Evolutionary conservation across 2,113 vertebrate genomes (phyloP).

Genomic region (Phainopepla nitens): DNA sequence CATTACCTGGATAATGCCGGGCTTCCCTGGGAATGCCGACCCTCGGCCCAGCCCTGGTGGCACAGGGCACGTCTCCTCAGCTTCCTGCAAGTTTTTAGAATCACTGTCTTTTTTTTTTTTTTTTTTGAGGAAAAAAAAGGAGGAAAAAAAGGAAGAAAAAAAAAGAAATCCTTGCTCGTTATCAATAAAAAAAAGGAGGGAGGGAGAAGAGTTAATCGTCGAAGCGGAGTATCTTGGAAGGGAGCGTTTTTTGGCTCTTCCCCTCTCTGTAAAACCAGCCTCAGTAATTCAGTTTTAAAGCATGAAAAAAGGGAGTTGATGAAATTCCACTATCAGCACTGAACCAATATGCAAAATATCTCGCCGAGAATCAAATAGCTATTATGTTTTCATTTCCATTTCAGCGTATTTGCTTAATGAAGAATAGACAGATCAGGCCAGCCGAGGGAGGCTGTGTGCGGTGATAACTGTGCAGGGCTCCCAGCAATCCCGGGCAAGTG

Average conservation of each 20-base stretch:
- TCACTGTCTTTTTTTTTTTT: not conserved
- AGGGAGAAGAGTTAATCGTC: slow-evolving; percentile 80
- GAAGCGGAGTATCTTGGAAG: slow-evolving; percentile 79
- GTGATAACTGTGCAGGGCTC: slow-evolving; percentile 93
- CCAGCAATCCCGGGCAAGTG: slow-evolving; percentile 86
- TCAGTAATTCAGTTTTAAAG: slow-evolving; percentile 96
- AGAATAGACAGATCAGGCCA: slow-evolving; percentile 96
- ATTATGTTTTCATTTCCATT: slow-evolving; percentile 99
- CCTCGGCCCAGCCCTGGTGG: not conserved
- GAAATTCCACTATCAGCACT: slow-evolving; percentile 99
- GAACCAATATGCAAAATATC: slow-evolving; percentile 99
- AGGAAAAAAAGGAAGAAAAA: not conserved
- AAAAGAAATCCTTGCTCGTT: slow-evolving; percentile 57
- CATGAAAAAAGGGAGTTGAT: slow-evolving; percentile 94
- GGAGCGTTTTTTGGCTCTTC: slow-evolving; percentile 66
- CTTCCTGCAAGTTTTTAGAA: not conserved
- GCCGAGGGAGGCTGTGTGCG: slow-evolving; percentile 87
- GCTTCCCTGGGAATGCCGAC: not conserved
- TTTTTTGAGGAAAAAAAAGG: too few relatives aligned
- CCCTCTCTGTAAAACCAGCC: slow-evolving; percentile 75
- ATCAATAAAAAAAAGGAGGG: slow-evolving; percentile 73
- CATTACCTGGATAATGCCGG: not conserved
- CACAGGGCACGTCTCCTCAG: not conserved
- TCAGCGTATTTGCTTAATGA: slow-evolving; percentile 99
- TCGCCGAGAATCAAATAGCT: slow-evolving; percentile 99